Evolutionary conservation across 2,888 invertebrate species (phyloP).

Genomic region (Phorcus lineatus): DNA sequence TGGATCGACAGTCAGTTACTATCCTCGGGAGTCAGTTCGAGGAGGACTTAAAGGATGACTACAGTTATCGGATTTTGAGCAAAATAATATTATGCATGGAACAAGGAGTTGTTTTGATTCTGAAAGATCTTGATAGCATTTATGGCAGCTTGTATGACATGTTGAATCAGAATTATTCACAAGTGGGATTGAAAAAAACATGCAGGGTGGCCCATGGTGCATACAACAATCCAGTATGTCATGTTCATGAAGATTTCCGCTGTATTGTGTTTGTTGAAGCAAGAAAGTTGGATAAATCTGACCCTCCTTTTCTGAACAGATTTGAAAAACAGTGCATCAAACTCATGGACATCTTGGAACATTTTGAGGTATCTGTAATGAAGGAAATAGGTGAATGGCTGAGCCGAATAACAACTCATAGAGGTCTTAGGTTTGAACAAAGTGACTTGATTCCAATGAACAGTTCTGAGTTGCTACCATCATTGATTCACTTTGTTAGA

Average conservation of each 20-base stretch:
- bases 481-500: constrained; percentile 15
- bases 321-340: constrained; percentile 52
- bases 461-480: not conserved
- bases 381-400: not conserved
- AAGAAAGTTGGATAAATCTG: constrained; percentile 29
- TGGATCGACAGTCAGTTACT: not conserved
- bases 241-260: constrained; percentile 39
- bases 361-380: not conserved
- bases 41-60: constrained; percentile 34
- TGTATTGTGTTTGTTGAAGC: constrained; percentile 40
- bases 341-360: constrained; percentile 23
- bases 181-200: constrained; percentile 39
- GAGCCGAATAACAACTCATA: not conserved
- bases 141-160: constrained; percentile 62
- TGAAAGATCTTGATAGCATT: constrained; percentile 43
- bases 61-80: constrained; percentile 33
- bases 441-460: constrained; percentile 16
- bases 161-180: constrained; percentile 61
- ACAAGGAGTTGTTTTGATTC: constrained; percentile 29
- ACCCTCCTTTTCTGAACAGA: constrained; percentile 48
- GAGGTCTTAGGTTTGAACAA: not conserved
- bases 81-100: constrained; percentile 40
- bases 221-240: constrained; percentile 34
- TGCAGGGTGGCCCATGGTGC: constrained; percentile 36
- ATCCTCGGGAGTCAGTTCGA: constrained; percentile 38